Evolutionary conservation across 2,797 vertebrate genomes (phyloP).

Genomic region (Cyprinodon diabolis): DNA sequence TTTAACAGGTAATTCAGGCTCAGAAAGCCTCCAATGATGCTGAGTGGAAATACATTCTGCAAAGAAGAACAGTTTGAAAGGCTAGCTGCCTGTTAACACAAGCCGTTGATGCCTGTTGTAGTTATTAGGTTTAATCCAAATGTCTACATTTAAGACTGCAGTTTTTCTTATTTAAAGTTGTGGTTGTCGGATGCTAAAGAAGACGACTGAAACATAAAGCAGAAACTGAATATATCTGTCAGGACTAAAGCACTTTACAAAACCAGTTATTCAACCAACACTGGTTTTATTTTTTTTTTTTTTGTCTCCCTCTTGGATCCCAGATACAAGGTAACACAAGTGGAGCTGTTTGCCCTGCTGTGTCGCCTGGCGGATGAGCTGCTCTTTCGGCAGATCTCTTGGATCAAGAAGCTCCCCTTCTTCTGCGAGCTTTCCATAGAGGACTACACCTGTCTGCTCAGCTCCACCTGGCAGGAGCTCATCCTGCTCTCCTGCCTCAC

Average conservation of each 20-base stretch:
- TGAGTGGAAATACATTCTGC: not conserved
- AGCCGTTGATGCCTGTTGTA: not conserved
- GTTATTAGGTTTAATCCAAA: not conserved
- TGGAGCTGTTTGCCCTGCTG: constrained; percentile 95
- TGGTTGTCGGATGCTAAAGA: not conserved
- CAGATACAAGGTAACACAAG: constrained; percentile 97
- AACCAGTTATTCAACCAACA: not conserved
- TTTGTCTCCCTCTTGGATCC: not conserved
- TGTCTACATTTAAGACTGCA: not conserved
- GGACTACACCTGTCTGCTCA: constrained; percentile 97
- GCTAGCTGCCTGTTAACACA: not conserved
- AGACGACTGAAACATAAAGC: not conserved
- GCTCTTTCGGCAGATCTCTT: constrained; percentile 97
- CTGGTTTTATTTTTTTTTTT: not conserved
- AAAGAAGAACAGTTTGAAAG: not conserved
- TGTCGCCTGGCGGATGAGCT: constrained; percentile 98
- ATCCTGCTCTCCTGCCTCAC: constrained; percentile 96
- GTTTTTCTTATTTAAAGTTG: not conserved
- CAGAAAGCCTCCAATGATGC: not conserved
- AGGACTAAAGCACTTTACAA: not conserved
- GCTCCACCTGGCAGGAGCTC: constrained; percentile 98
- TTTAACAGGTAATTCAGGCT: not conserved
- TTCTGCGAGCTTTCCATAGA: constrained; percentile 98
- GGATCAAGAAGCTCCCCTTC: constrained; percentile 99
- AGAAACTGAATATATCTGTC: not conserved